Percentiles rank a stretch among this genome's conserved stretches.
These are phyloP conservation scores for Tetramorium alpestre DNA, from an alignment of 1,140 invertebrate species.

Conservation along the genomic window DNA sequence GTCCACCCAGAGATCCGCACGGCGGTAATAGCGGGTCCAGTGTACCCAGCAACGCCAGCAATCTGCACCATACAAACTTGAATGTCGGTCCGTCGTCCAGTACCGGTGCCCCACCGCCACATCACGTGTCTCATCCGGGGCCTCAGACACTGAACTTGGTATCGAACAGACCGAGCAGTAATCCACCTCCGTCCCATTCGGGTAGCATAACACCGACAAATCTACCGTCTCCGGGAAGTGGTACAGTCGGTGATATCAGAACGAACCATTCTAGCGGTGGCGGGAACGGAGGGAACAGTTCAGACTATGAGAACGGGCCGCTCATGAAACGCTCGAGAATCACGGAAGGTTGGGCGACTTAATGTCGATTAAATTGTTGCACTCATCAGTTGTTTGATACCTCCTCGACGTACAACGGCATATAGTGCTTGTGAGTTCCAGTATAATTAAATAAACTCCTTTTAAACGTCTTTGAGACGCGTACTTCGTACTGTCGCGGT, in stretches of 20 bases:
- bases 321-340: constrained; percentile 93
- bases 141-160: constrained; percentile 87
- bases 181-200: constrained; percentile 85
- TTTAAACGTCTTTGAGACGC: constrained; percentile 61
- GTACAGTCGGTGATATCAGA: constrained; percentile 79
- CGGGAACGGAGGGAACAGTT: constrained; percentile 85
- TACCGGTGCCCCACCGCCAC: constrained; percentile 83
- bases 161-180: constrained; percentile 82
- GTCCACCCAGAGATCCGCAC: constrained; percentile 91
- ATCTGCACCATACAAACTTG: constrained; percentile 80
- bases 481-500: constrained; percentile 49
- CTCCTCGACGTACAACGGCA: constrained; percentile 77
- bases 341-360: constrained; percentile 94
- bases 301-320: constrained; percentile 93
- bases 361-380: constrained; percentile 82
- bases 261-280: constrained; percentile 86
- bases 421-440: constrained; percentile 73
- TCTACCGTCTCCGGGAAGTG: constrained; percentile 89
- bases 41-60: constrained; percentile 74
- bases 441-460: constrained; percentile 62
- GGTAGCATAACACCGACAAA: constrained; percentile 92
- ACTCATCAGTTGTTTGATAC: constrained; percentile 72
- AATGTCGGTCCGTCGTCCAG: constrained; percentile 83
- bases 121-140: constrained; percentile 85
- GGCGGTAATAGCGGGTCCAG: constrained; percentile 79